A percentile compares a stretch with the other conserved stretches of the same genome.
These are phyloP conservation scores for Lottia scabra DNA, from an alignment of 2,888 invertebrate genomes.

Conservation along the genomic window DNA sequence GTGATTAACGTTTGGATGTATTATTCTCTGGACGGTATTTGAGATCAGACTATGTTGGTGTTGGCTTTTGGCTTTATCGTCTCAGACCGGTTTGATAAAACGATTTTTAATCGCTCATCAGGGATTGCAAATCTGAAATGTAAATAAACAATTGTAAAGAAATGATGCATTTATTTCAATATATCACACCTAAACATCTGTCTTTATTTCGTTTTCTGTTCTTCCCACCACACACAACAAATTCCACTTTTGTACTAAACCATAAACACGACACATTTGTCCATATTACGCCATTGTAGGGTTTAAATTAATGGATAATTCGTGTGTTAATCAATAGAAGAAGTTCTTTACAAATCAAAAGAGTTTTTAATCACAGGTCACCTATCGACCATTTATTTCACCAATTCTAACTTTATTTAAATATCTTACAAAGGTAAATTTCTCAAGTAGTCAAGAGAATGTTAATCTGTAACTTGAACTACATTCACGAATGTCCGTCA, in stretches of 20 bases:
- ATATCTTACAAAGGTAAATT: too few relatives aligned
- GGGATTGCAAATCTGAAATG: not conserved
- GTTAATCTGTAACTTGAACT: too few relatives aligned
- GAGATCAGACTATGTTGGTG: not conserved
- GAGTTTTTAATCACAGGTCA: too few relatives aligned
- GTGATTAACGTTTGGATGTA: not conserved
- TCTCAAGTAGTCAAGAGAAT: too few relatives aligned
- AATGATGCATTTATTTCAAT: not conserved
- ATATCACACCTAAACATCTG: slow-evolving; percentile 6
- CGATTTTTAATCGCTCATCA: slow-evolving; percentile 1
- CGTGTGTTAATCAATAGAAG: too few relatives aligned
- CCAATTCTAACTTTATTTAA: too few relatives aligned
- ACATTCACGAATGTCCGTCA: too few relatives aligned
- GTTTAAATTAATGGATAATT: too few relatives aligned
- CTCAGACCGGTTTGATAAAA: not conserved
- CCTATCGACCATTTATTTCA: too few relatives aligned
- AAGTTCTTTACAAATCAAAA: too few relatives aligned
- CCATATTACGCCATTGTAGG: not conserved
- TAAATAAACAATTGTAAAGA: not conserved
- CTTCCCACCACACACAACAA: not conserved
- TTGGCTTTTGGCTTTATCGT: not conserved
- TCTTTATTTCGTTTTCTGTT: not conserved
- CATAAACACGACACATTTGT: not conserved
- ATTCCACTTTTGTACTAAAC: not conserved
- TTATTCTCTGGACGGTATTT: not conserved